Evolutionary conservation across 2,113 vertebrate genomes (phyloP), one percentile per base, ranked within the genome.

Genomic region (Periophthalmus modestus): DNA sequence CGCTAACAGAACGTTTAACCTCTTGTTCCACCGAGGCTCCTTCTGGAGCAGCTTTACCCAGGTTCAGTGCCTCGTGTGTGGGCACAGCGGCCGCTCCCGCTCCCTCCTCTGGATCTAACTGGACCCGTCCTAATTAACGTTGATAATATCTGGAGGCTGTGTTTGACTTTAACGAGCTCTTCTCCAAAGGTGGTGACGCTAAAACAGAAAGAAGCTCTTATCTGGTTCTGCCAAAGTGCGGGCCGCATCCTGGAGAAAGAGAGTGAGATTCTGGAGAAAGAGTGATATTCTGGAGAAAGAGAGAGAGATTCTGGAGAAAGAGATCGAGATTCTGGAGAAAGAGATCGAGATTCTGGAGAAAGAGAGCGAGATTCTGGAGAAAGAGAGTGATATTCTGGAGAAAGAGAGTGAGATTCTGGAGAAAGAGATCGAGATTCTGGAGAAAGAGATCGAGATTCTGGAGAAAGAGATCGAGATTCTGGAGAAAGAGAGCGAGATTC

Each of bases 31-130:
- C 66, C 16, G 48, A 46, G 77, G 80, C 77, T 77, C 76, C 77
- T 75, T 69, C 80, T 74, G 83, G 73, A 77, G 61, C 82, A 82
- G 69, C 75, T 80, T 61, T 80, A 83, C 73, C 82, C 80, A 88
- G 81, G 74, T 59, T 74, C 65, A 63, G 72, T 71, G 85, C 39
- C 69, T 74, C 69, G 75, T 15, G 12, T 76, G 83, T 80, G 69
- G 54, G 80, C 72, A 78, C 68, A 79, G 76, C 71, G 65, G 66
- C 75, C 68, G 65, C 76, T 78, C 71, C 74, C 75, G 79, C 66
- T 84, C 80, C 73, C 70, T 77, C 79, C 67, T 65, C 14, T 14
- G 70, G 78, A 68, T 67, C 52, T 18, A 76, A 86, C 71, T 72
- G 28, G 74, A 72, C 76, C 71, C 82, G 75, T 82, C 79, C 82